phyloP scores from a whole-genome alignment of 1,140 invertebrate genomes.

The Heliothis virescens region DNA sequence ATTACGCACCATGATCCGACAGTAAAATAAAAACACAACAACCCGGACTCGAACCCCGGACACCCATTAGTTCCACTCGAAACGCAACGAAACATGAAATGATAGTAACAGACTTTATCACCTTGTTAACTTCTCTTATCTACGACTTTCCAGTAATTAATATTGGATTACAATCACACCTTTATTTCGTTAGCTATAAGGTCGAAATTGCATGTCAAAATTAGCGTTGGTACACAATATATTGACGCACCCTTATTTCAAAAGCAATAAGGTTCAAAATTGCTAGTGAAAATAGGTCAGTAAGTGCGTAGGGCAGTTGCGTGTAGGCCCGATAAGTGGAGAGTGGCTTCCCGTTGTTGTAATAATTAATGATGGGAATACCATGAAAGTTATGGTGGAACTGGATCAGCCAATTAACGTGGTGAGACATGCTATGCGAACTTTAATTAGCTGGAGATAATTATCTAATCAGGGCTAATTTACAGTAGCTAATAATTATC shows the following conservation, averaged over 20 bases:
- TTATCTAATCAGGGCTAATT: no score
- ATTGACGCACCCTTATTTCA: background rate
- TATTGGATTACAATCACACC: background rate
- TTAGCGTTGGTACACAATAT: background rate
- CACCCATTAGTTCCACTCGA: conserved; percentile 26
- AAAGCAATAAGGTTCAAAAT: background rate
- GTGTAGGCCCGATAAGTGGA: conserved; percentile 4
- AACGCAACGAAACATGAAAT: conserved; percentile 14
- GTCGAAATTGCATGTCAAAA: background rate
- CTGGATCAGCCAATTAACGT: background rate
- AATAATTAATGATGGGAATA: background rate
- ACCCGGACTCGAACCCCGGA: background rate
- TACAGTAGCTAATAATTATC: no score
- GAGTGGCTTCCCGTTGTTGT: conserved; percentile 14
- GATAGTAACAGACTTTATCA: conserved; percentile 10
- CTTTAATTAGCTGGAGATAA: no score
- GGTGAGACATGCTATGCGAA: no score
- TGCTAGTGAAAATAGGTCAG: no score
- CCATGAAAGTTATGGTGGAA: background rate
- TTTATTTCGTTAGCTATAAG: conserved; percentile 1
- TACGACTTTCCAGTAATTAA: conserved; percentile 27
- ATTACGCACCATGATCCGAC: conserved; percentile 5
- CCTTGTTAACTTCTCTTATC: conserved; percentile 38
- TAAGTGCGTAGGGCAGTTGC: conserved; percentile 13
- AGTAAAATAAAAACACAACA: conserved; percentile 16